Base-by-base conservation (phyloP, 2,797 vertebrate species). In the Halcyon leucocephala region DNA sequence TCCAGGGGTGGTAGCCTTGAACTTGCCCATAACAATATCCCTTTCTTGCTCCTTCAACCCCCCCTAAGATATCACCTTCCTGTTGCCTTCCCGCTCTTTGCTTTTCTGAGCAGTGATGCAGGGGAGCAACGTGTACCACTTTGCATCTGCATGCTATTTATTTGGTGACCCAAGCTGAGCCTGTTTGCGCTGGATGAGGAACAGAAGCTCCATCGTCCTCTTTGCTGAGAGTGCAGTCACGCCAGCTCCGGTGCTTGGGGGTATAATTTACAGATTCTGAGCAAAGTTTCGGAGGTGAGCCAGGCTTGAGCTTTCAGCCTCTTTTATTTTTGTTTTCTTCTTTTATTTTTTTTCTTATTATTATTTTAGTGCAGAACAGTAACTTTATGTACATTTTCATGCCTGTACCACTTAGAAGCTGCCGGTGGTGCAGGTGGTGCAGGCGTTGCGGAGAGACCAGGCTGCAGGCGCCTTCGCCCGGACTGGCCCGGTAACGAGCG, bases 401-500 rank as follows among this genome's bases (percentile, higher is more conserved):
- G 62, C 61, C 51, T 42, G 20, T 0, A 0, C 26, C 0, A 0
- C 58, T 58, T 44, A 22, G 46, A 88, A 84, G 79, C 42, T 35
- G 39, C 35, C 39, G n/a, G 49, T 0, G 0, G 46, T 35, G 39
- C 42, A 54, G 35, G 49, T 0, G 0, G 57, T 0, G 35, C 41
- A 54, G 33, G 52, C 0, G 0, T 52, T 0, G 4, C 0, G 0
- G 33, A 28, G 54, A 84, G n/a, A 52, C 35, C 0, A 0, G 57
- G 15, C 57, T 52, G 39, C 2, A 15, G 67, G 42, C 0, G 0
- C 44, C 37, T 82, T 89, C 3, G 3, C 69, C 73, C 69, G 12
- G 18, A 66, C 72, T 28, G 2, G 0, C 2, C 1, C 65, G 20
- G 46, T 80, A 81, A 85, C 0, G 6, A 93, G 70, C 1, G 0